Conservation (phyloP, 2,113 vertebrate species). For the Argyrosomus japonicus region DNA sequence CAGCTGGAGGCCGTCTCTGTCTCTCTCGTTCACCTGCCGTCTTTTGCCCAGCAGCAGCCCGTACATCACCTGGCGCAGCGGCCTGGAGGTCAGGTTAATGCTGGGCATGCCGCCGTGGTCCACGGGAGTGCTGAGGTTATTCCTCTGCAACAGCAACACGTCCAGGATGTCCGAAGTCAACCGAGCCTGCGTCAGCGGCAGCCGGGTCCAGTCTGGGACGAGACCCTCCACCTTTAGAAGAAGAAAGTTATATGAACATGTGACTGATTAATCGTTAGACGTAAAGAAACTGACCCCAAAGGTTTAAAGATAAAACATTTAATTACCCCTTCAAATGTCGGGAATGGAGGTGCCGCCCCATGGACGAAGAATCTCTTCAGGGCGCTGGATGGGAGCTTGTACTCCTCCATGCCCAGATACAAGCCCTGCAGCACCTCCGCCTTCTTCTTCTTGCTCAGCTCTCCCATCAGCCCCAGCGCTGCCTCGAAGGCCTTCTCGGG, state of each 20-base stretch:
- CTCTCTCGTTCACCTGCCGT: constrained; percentile 80
- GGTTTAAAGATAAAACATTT: background rate
- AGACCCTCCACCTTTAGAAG: constrained; percentile 40
- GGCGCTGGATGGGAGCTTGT: constrained; percentile 71
- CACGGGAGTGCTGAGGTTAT: constrained; percentile 63
- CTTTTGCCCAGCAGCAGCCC: constrained; percentile 80
- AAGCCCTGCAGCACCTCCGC: constrained; percentile 62
- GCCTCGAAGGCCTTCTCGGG: constrained; percentile 76
- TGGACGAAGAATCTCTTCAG: constrained; percentile 84
- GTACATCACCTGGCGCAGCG: constrained; percentile 87
- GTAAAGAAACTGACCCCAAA: background rate
- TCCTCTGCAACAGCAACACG: constrained; percentile 74
- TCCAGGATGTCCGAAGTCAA: constrained; percentile 81
- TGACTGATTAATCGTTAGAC: background rate
- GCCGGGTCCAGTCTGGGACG: constrained; percentile 83
- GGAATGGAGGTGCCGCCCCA: constrained; percentile 39
- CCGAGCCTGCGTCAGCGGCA: constrained; percentile 77
- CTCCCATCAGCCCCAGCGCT: constrained; percentile 73
- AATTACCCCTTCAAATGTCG: background rate
- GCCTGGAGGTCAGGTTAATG: constrained; percentile 75
- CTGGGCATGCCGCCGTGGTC: constrained; percentile 80
- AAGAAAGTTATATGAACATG: background rate
- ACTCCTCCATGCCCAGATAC: constrained; percentile 79
- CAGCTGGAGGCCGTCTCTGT: constrained; percentile 79
- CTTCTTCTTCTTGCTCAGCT: constrained; percentile 16